phyloP scores from a whole-genome alignment of 2,888 invertebrate species.

The Temnothorax rugatulus region DNA sequence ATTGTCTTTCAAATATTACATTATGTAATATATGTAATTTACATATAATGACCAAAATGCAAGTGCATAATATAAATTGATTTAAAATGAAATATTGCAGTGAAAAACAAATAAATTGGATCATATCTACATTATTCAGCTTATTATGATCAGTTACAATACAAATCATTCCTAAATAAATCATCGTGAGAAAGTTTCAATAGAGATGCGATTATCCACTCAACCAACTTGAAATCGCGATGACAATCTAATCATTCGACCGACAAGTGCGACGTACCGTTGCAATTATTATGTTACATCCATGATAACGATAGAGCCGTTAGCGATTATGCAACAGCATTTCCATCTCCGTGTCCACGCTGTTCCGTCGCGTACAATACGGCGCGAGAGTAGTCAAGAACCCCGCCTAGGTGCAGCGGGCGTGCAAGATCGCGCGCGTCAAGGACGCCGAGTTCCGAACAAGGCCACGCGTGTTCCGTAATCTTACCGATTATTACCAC shows the following conservation, averaged over 20 bases:
- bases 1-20: no score
- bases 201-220: conserved; percentile 16
- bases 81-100: background rate
- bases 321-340: conserved; percentile 26
- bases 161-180: conserved; percentile 12
- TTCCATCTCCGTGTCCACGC: conserved; percentile 6
- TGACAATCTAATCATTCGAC: conserved; percentile 14
- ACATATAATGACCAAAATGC: background rate
- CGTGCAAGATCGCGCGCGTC: conserved; percentile 48
- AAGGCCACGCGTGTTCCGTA: conserved; percentile 62
- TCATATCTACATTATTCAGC: background rate
- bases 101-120: background rate
- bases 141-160: background rate
- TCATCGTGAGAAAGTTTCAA: background rate
- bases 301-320: conserved; percentile 12
- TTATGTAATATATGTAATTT: no score
- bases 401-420: conserved; percentile 48
- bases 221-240: conserved; percentile 1
- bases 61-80: background rate
- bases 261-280: conserved; percentile 6
- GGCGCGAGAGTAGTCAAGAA: conserved; percentile 38
- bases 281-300: conserved; percentile 18
- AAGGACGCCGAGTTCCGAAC: conserved; percentile 70
- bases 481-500: conserved; percentile 50
- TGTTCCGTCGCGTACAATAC: background rate